Percentiles rank a stretch among this genome's conserved stretches.
Evolutionary conservation across 2,797 vertebrate species (phyloP).

Genomic region (Rhinella marina): DNA sequence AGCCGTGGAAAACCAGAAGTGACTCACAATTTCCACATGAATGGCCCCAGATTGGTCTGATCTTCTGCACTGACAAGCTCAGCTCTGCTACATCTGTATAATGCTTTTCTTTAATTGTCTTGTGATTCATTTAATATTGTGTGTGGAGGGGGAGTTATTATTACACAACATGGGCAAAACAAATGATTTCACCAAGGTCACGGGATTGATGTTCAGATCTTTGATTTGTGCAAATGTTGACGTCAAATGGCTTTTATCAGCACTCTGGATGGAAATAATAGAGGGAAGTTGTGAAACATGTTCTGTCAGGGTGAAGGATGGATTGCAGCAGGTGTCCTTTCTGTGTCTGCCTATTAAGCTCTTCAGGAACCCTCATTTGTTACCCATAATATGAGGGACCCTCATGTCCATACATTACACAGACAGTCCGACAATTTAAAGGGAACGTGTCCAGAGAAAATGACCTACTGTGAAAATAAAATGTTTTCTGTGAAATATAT

Average conservation of each 20-base stretch:
- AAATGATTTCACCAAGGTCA: not conserved
- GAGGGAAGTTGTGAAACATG: not conserved
- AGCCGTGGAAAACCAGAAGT: too few species aligned
- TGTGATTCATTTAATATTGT: not conserved
- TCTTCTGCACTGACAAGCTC: not conserved
- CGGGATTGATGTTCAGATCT: not conserved
- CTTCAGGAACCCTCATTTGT: not conserved
- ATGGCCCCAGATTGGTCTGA: too few species aligned
- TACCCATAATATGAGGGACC: not conserved
- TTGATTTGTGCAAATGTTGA: constrained; percentile 2
- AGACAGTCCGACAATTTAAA: not conserved
- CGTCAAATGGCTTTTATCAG: not conserved
- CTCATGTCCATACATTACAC: not conserved
- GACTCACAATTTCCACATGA: too few species aligned
- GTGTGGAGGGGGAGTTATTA: too few species aligned
- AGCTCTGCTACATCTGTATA: not conserved
- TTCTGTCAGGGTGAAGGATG: not conserved
- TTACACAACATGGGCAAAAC: not conserved
- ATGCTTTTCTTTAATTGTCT: not conserved
- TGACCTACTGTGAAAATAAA: too few species aligned
- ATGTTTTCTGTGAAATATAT: too few species aligned
- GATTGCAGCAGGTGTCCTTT: not conserved
- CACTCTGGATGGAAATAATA: not conserved
- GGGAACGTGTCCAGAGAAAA: too few species aligned
- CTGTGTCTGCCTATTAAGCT: not conserved